Evolutionary conservation across 1,140 invertebrate species (phyloP), one percentile per base, ranked within the genome.

Genomic region (Drosophila orosa): DNA sequence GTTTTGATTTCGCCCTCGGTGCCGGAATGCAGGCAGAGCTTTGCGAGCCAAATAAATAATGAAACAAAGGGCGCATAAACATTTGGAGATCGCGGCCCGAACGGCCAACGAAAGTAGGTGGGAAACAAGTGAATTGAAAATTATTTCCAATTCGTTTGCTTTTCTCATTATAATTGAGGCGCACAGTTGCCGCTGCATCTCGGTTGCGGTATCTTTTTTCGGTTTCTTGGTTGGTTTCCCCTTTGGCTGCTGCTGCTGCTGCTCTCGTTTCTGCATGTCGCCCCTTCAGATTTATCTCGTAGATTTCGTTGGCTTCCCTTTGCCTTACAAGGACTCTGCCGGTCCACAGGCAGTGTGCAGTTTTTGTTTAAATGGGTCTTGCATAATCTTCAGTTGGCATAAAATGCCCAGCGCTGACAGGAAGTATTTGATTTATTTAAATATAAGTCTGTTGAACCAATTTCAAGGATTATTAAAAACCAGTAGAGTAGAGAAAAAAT

Each of bases 131-230:
- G 87, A 90, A 90, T 90, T 90, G 89, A 90, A 90, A 90, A 90
- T 90, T 89, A 90, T 90, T 90, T 90, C 73, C 89, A 85, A 85
- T 90, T 90, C 89, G 89, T 90, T 90, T 90, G 89, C 89, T 87
- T 87, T 90, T 91, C 89, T 91, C 89, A 90, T 90, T 90, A 91
- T 90, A 90, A 90, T 90, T 90, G 83, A 89, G 80, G 59, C 66
- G 57, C 65, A 82, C 61, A 61, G 61, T 66, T 67, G 54, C 65
- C 29, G 31, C 47, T 76, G 73, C 45, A 52, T 37, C 72, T 59
- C 10, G 58, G 40, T 15, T 39, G 57, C 19, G 29, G 45, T 33
- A 56, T 67, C 79, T 59, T 42, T 25, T 42, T 40, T 15, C 35
- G 25, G 22, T 52, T 60, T 17, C 35, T 17, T 40, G 22, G 56